Conservation (phyloP, 2,797 vertebrate species). For the Microctenopoma steveboyesi region DNA sequence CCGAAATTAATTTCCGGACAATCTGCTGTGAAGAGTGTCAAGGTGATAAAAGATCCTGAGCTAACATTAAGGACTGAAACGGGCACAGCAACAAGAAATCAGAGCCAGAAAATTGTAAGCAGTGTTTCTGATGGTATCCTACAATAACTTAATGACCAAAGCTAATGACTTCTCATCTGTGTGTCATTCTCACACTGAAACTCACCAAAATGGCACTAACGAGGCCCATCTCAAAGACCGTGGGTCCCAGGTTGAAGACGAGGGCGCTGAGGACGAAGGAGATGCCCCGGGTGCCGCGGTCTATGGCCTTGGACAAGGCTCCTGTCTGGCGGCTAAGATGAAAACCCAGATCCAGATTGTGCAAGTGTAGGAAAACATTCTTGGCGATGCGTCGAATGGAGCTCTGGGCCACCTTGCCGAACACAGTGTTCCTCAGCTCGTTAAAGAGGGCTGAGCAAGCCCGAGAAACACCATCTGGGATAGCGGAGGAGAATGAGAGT, state of each 20-base stretch:
- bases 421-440: slow-evolving; percentile 95
- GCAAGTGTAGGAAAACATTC: slow-evolving; percentile 97
- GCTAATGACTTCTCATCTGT: slow-evolving; percentile 4
- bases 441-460: slow-evolving; percentile 93
- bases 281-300: slow-evolving; percentile 94
- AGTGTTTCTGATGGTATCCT: neutral
- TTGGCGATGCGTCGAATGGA: slow-evolving; percentile 96
- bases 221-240: slow-evolving; percentile 93
- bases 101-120: slow-evolving; percentile 2
- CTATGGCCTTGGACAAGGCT: slow-evolving; percentile 96
- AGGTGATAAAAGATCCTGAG: slow-evolving; percentile 48
- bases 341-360: slow-evolving; percentile 94
- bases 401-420: slow-evolving; percentile 97
- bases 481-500: slow-evolving; percentile 53
- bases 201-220: slow-evolving; percentile 94
- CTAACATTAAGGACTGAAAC: slow-evolving; percentile 23
- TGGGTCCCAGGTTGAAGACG: slow-evolving; percentile 96
- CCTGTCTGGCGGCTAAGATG: slow-evolving; percentile 97
- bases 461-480: slow-evolving; percentile 91
- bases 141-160: neutral
- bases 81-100: slow-evolving; percentile 16
- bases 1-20: slow-evolving; percentile 62
- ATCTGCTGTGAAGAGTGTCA: slow-evolving; percentile 54
- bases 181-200: slow-evolving; percentile 6
- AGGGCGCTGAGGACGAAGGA: slow-evolving; percentile 95